These are phyloP conservation scores for Phalloptychus januarius DNA, from an alignment of 2,797 vertebrate species.

Conservation along the genomic window DNA sequence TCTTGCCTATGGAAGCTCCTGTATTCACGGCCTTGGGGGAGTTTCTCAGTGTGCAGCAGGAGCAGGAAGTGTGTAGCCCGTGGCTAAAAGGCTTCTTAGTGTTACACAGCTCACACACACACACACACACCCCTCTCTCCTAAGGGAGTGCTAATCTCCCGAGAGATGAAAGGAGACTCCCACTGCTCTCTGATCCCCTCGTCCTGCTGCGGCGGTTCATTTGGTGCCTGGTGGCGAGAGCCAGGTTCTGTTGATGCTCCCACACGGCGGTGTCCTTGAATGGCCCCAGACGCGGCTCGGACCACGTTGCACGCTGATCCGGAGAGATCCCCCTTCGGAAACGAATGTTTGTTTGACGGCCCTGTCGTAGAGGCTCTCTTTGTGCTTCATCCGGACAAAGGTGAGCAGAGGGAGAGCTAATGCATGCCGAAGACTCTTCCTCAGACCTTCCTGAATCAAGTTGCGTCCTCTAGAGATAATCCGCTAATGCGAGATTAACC, in stretches of 20 bases:
- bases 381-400: constrained; percentile 46
- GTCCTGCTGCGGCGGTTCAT: constrained; percentile 69
- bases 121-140: constrained; percentile 41
- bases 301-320: constrained; percentile 63
- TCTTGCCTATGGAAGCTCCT: constrained; percentile 52
- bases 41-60: constrained; percentile 59
- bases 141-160: constrained; percentile 70
- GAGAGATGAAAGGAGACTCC: constrained; percentile 71
- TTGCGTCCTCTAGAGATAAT: constrained; percentile 57
- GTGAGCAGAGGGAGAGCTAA: constrained; percentile 16
- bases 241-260: constrained; percentile 53
- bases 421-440: constrained; percentile 40
- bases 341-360: constrained; percentile 76
- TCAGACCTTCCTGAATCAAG: constrained; percentile 51
- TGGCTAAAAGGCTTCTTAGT: constrained; percentile 67
- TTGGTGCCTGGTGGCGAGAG: constrained; percentile 64
- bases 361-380: constrained; percentile 65
- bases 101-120: constrained; percentile 33
- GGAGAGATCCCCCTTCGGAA: constrained; percentile 74
- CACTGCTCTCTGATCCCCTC: constrained; percentile 67
- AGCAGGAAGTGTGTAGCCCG: constrained; percentile 65
- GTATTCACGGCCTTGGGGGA: constrained; percentile 57
- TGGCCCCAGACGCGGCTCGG: constrained; percentile 49
- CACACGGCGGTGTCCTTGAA: constrained; percentile 68
- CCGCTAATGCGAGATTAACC: constrained; percentile 75